phyloP scores from a whole-genome alignment of 1,140 invertebrate genomes.

The Drosophila kikkawai region DNA sequence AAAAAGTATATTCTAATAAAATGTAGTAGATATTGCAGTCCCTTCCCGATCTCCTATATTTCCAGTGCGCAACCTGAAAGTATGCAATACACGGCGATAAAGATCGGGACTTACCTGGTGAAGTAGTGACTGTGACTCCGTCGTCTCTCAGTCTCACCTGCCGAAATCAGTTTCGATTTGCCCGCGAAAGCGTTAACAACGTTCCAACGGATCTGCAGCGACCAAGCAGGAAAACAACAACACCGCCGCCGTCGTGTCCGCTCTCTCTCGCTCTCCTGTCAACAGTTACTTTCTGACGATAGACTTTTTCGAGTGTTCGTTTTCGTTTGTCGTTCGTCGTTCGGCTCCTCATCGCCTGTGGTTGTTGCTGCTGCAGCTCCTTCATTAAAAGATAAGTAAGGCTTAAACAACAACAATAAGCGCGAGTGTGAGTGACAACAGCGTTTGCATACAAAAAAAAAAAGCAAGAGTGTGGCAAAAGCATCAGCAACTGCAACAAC shows the following conservation, averaged over 20 bases:
- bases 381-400: slow-evolving; percentile 60
- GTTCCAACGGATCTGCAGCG: slow-evolving; percentile 47
- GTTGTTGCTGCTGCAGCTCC: slow-evolving; percentile 36
- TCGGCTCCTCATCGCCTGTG: slow-evolving; percentile 1
- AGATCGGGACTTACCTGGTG: slow-evolving; percentile 10
- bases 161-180: slow-evolving; percentile 67
- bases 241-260: slow-evolving; percentile 6
- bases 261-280: slow-evolving; percentile 15
- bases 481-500: slow-evolving; percentile 33
- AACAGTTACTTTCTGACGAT: slow-evolving; percentile 41
- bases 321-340: slow-evolving; percentile 7
- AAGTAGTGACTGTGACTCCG: slow-evolving; percentile 11
- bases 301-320: slow-evolving; percentile 33
- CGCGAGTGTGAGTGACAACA: slow-evolving; percentile 39
- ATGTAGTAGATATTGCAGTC: no score
- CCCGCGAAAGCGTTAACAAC: slow-evolving; percentile 77
- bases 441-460: slow-evolving; percentile 38
- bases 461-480: slow-evolving; percentile 45
- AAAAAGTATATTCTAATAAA: no score
- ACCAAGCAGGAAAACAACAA: slow-evolving; percentile 19
- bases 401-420: slow-evolving; percentile 45
- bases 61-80: slow-evolving; percentile 20
- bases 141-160: slow-evolving; percentile 33
- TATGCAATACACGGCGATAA: slow-evolving; percentile 26
- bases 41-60: neutral